Base-by-base conservation (phyloP, 2,113 vertebrate genomes). In the Triplophysa tibetana region DNA sequence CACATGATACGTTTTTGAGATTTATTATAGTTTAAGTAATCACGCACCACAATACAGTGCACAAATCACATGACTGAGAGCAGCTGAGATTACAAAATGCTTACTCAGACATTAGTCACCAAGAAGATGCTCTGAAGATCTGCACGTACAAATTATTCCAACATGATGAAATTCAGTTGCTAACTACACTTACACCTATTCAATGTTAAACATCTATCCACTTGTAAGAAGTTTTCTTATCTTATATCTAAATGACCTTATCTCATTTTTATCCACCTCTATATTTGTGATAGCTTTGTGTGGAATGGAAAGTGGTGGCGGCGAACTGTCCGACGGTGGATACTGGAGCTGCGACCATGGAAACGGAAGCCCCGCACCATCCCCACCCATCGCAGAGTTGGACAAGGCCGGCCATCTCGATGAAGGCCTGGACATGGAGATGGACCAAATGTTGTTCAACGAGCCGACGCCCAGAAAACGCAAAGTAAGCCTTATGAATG, bases 391-490 rank as follows among this genome's bases (percentile, higher is more conserved):
- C 43, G 87, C 90, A 0, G 94, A 95, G 82, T 13, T 81, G 0
- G 91, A 93, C 64, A 89, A 86, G 73, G 85, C 89, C 85, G 89
- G 92, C 19, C 88, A 92, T 0, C 91, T 90, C 0, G 96, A 98
- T 0, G 92, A 96, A 0, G 96, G 96, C 6, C 91, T 96, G 41
- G 95, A 96, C 86, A 95, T 95, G 0, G 95, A 97, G 38, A 85
- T 93, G 0, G 95, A 96, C 19, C 93, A 94, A 29, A 93, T 95
- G 70, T 85, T 95, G 75, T 91, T 95, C 0, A 95, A 97, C 0
- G 95, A 97, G 81, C 96, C 96, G 0, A 92, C 94, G 0, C 94
- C 95, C 0, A 89, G 95, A 41, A 98, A 93, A 81, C 94, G 96
- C 73, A 94, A 94, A 93, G 96, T 96, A 81, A 5, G 75, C 5